These are phyloP conservation scores for Rotaria macrura DNA, from an alignment of 2,888 invertebrate genomes.

Conservation along the genomic window DNA sequence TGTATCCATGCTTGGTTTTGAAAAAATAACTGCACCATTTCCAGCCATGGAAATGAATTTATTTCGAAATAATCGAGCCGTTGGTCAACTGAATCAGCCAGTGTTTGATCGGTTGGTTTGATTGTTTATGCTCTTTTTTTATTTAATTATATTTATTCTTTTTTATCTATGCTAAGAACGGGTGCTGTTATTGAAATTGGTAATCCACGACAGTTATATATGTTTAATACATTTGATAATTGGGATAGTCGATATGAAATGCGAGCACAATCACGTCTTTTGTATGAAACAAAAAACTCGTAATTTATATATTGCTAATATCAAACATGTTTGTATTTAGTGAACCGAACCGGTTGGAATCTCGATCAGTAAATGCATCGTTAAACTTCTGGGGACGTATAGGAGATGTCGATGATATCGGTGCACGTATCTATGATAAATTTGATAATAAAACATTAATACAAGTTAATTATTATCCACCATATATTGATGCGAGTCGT, in stretches of 20 bases:
- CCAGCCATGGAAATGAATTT: background rate
- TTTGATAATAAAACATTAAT: slow-evolving; percentile 65
- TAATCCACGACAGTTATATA: slow-evolving; percentile 4
- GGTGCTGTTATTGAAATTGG: background rate
- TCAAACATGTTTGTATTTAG: background rate
- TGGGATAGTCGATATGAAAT: slow-evolving; percentile 19
- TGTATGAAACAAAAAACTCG: background rate
- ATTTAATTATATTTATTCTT: background rate
- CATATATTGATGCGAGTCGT: slow-evolving; percentile 20
- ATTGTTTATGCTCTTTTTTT: background rate
- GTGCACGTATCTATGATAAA: slow-evolving; percentile 75
- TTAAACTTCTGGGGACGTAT: slow-evolving; percentile 92
- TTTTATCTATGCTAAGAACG: background rate
- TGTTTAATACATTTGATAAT: slow-evolving; percentile 18
- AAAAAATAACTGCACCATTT: slow-evolving; percentile 7
- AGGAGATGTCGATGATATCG: slow-evolving; percentile 67
- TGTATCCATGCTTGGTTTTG: background rate
- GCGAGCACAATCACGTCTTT: background rate
- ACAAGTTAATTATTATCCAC: slow-evolving; percentile 56
- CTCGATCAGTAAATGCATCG: slow-evolving; percentile 60
- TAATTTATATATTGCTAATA: too few species aligned
- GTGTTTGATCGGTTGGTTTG: background rate
- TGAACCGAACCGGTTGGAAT: background rate
- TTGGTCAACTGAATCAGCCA: background rate
- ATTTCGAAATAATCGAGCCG: background rate